Base-by-base conservation (phyloP, 2,797 vertebrate species). In the Eulemur mongoz region DNA sequence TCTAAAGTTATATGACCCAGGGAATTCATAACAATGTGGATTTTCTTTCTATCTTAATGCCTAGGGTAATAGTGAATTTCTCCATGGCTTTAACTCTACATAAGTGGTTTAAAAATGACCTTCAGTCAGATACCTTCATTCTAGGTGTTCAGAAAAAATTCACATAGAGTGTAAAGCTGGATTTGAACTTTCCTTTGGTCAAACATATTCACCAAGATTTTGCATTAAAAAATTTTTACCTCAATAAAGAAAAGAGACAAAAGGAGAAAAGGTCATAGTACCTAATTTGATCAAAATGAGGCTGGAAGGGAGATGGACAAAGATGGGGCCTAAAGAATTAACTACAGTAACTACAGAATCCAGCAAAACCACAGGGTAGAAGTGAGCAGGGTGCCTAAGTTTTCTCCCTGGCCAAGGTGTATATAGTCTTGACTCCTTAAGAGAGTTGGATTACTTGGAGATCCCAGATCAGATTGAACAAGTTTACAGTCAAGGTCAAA, bases 41-140 rank as follows among this genome's bases (percentile, higher is more conserved):
- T 83, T 95, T 92, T 95, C 65, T 69, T 92, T 87, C 15, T 67
- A 72, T 92, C 27, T 84, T 92, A 89, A 63, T 67, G 76, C n/a
- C 52, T 57, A 54, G 1, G 23, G 57, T 83, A 78, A 73, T 45
- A 65, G 22, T 27, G 57, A 87, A 63, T 65, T 70, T 81, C 61
- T 40, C 70, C 54, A 78, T 81, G 32, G 32, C 32, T 89, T 93
- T 45, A 76, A 75, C 7, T 57, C 35, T 54, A 57, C 8, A 13
- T 72, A 76, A 92, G 15, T 89, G 30, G 32, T 73, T 95, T 78
- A 17, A 69, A 92, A 76, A 85, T 93, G 43, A 79, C 69, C 83
- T 91, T 95, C 30, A 48, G 22, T 87, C 35, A 80, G 32, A 72
- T 61, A 80, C 18, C 32, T 78, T 38, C 45, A 81, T 54, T 85